Conservation (phyloP, 2,888 invertebrate genomes). For the Ypsolopha scabrella region DNA sequence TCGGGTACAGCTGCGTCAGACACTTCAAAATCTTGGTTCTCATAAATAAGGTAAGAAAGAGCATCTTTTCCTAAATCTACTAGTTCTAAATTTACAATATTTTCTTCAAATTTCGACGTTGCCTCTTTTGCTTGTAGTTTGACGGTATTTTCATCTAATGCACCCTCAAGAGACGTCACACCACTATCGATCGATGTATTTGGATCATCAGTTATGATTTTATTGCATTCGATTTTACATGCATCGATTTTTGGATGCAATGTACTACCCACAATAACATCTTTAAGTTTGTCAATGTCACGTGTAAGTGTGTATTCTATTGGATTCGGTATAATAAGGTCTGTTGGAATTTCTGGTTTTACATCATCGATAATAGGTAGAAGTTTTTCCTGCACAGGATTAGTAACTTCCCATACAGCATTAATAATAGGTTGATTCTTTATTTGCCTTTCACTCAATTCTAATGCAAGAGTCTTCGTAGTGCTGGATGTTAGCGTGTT, state of each 20-base stretch:
- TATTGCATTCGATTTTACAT: too few relatives aligned
- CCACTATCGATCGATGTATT: conserved; percentile 16
- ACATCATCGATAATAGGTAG: conserved; percentile 30
- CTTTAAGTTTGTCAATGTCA: too few relatives aligned
- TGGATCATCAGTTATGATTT: too few relatives aligned
- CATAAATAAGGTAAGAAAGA: conserved; percentile 46
- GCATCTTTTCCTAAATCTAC: conserved; percentile 59
- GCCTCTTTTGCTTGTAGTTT: neutral
- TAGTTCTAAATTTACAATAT: conserved; percentile 22
- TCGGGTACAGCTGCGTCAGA: conserved; percentile 13
- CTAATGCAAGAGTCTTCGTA: conserved; percentile 45
- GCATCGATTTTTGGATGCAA: too few relatives aligned
- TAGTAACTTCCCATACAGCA: conserved; percentile 27
- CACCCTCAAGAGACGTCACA: conserved; percentile 10
- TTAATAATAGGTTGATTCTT: conserved; percentile 30
- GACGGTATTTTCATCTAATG: neutral
- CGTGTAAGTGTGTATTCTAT: too few relatives aligned
- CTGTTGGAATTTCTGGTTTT: conserved; percentile 12
- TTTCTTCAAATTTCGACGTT: conserved; percentile 9
- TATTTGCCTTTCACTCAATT: conserved; percentile 36
- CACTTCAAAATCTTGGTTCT: conserved; percentile 32
- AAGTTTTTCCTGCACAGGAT: conserved; percentile 22
- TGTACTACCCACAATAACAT: too few relatives aligned
- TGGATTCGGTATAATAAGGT: neutral
- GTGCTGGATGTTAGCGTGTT: conserved; percentile 64